Evolutionary conservation across 2,113 vertebrate species (phyloP), one percentile per base, ranked within the genome.

Genomic region (Hippolais icterina): DNA sequence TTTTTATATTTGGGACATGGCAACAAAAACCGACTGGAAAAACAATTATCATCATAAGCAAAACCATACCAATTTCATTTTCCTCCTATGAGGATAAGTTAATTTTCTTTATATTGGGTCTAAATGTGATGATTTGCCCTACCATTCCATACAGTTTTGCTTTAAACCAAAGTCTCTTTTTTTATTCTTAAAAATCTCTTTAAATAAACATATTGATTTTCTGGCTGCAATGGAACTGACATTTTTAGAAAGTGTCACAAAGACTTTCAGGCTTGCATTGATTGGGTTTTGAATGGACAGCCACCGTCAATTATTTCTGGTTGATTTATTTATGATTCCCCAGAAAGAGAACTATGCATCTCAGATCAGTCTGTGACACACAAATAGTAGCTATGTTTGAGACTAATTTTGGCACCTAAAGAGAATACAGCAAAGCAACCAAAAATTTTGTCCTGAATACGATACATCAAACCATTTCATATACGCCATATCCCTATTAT

Each of bases 181-280:
- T 96, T 97, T 96, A 98, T 97, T 98, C 95, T 98, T 98, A 96
- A 98, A 90, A 97, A 97, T 98, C 97, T 98, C 97, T 98, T 98
- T 98, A 98, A 98, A 98, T 98, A 98, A 98, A 98, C 91, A 97
- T 97, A 98, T 98, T 98, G 98, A 98, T 98, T 98, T 95, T 83
- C 84, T 92, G 93, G 97, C 96, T 97, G 96, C 90, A 96, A 96
- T 96, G 96, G 97, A 97, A 97, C 42, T 91, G 97, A 97, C 96
- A 96, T 98, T 98, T 97, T 97, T 98, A 97, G 93, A 97, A 98
- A 97, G 95, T 97, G 98, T 97, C 97, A 97, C 97, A 97, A 97
- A 98, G 98, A 98, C 97, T 98, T 96, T 95, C 82, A 96, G 97
- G 97, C 97, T 97, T 35, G 78, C 97, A 98, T 98, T 98, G 98